These are phyloP conservation scores for Apantesis nais DNA, from an alignment of 2,888 invertebrate species.

Conservation along the genomic window DNA sequence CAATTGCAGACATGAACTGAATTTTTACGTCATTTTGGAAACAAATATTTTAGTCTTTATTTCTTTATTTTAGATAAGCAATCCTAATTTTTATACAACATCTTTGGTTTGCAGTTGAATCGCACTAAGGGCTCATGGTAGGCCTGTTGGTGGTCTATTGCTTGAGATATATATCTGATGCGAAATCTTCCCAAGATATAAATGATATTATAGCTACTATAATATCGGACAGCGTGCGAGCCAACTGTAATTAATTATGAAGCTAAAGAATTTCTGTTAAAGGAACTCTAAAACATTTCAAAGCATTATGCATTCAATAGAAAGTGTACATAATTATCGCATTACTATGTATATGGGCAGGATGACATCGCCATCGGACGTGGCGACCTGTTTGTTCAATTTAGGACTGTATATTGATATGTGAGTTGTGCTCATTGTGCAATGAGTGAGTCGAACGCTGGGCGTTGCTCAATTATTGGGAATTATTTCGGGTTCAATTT, in stretches of 20 bases:
- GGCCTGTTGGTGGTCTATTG: not conserved
- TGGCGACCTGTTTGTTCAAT: conserved; percentile 29
- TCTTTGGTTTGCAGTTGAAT: too few species aligned
- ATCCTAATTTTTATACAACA: too few species aligned
- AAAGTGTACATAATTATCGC: conserved; percentile 30
- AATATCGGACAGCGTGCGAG: too few species aligned
- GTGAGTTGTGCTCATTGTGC: not conserved
- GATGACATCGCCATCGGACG: conserved; percentile 14
- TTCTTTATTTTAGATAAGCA: too few species aligned
- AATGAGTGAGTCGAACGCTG: not conserved
- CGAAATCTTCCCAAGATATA: not conserved
- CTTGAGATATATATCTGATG: not conserved
- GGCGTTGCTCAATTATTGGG: not conserved
- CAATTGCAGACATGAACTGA: too few species aligned
- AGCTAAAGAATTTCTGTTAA: not conserved
- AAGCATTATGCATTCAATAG: conserved; percentile 6
- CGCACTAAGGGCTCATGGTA: too few species aligned
- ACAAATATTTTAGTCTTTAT: too few species aligned
- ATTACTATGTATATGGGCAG: conserved; percentile 27
- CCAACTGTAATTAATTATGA: not conserved
- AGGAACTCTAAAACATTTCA: not conserved
- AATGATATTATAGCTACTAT: too few species aligned
- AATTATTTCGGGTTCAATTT: not conserved
- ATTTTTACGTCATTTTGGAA: too few species aligned
- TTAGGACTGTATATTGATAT: not conserved